Evolutionary conservation across 2,888 invertebrate species (phyloP), one percentile per base, ranked within the genome.

Genomic region (Capitulum mitella): DNA sequence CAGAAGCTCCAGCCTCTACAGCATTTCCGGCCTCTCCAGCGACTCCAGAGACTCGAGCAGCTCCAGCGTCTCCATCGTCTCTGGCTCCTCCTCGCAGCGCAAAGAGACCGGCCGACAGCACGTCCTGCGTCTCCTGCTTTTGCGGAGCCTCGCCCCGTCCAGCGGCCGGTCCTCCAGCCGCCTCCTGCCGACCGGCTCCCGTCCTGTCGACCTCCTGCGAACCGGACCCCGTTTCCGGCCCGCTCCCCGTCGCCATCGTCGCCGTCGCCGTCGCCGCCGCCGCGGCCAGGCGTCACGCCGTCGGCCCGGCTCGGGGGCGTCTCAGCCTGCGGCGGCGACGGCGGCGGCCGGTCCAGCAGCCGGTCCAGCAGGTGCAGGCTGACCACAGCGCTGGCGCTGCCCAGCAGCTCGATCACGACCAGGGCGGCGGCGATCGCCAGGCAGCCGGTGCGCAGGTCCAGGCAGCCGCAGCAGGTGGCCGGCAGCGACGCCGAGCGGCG

Each of bases 371-470:
- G 70, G 26, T 16, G 29, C 26, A 70, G 40, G 70, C 70, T 22
- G 70, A 70, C 40, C 19, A 70, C 40, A 26, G 29, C 22, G 37
- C 70, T 40, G 10, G 34, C 70, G 70, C 70, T 40, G 70, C 70
- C 70, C 26, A 70, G 8, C 22, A 70, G 6, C 40, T 70, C 70
- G 37, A 70, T 37, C 19, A 70, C 70, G 40, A 70, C 40, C 22
- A 70, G 37, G 12, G 70, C 70, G 12, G 70, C 37, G 40, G 70
- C 70, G 70, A 70, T 70, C 26, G 34, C 40, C 14, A 70, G 26
- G 10, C 70, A 70, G 70, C 70, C 70, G 40, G 70, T 70, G 37
- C 70, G 37, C 70, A 70, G 70, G 70, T 70, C 70, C 26, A 70
- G 70, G 19, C 70, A 70, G 40, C 70, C 70, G n/a, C 70, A 70